These are phyloP conservation scores for Chunga burmeisteri DNA, from an alignment of 2,113 vertebrate species.

Conservation along the genomic window DNA sequence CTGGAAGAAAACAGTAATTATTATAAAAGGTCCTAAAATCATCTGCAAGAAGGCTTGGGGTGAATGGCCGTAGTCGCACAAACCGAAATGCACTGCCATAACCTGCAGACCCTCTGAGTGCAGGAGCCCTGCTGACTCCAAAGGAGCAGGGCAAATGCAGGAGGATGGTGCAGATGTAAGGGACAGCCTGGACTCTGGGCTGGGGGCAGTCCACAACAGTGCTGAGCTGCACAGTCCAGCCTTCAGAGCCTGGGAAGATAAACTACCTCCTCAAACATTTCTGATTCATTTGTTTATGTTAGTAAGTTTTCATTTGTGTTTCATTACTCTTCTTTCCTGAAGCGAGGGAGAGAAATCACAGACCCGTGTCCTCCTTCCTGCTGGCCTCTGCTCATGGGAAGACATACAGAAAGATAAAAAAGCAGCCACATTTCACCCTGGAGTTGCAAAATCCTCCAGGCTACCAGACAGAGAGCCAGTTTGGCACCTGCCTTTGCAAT, in stretches of 20 bases:
- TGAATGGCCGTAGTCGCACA: neutral
- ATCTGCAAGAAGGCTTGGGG: neutral
- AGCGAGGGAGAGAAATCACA: neutral
- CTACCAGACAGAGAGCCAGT: neutral
- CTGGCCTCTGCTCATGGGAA: neutral
- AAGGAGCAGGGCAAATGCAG: neutral
- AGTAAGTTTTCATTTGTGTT: neutral
- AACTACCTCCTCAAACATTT: neutral
- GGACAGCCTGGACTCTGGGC: neutral
- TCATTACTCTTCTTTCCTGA: neutral
- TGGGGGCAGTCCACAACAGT: neutral
- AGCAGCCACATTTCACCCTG: neutral
- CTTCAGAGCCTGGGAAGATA: neutral
- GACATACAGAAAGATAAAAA: neutral
- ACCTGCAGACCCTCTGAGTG: neutral
- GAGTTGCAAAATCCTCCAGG: neutral
- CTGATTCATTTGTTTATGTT: neutral
- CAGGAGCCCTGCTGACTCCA: neutral
- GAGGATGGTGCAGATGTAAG: neutral
- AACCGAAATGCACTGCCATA: neutral
- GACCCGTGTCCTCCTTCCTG: neutral
- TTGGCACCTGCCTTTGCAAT: neutral
- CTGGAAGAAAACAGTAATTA: neutral
- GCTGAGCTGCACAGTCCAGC: neutral
- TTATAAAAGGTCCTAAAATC: neutral